A percentile compares a stretch with the other conserved stretches of the same genome.
Evolutionary conservation across 2,888 invertebrate genomes (phyloP).

Genomic region (Drosophila paucipuncta): DNA sequence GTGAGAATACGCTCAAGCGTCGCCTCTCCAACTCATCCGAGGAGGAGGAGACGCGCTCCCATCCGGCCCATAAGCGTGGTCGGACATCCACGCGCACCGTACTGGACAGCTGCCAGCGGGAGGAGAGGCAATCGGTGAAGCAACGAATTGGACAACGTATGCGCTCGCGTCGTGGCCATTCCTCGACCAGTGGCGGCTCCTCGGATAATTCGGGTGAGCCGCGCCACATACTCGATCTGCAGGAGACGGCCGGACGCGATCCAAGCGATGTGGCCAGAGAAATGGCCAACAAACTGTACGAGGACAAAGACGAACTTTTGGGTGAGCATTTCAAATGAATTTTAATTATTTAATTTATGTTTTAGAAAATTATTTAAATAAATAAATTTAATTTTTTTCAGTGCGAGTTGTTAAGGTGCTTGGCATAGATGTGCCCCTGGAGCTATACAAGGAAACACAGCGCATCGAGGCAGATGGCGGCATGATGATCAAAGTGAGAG

Average conservation of each 20-base stretch:
- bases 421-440: conserved; percentile 91
- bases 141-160: conserved; percentile 74
- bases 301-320: conserved; percentile 91
- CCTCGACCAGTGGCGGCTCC: conserved; percentile 85
- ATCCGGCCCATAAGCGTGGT: conserved; percentile 78
- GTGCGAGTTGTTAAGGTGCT: conserved; percentile 90
- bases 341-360: neutral
- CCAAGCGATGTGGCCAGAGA: conserved; percentile 87
- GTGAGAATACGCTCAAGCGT: conserved; percentile 84
- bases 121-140: conserved; percentile 50
- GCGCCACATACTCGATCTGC: conserved; percentile 87
- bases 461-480: conserved; percentile 93
- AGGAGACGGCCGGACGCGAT: conserved; percentile 84
- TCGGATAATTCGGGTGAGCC: conserved; percentile 86
- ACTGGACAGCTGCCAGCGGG: conserved; percentile 35
- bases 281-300: conserved; percentile 90
- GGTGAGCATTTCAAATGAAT: conserved; percentile 86
- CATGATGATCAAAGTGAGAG: conserved; percentile 91
- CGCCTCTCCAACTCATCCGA: conserved; percentile 83
- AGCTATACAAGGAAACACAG: conserved; percentile 92
- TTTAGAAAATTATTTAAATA: neutral
- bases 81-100: conserved; percentile 59
- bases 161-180: conserved; percentile 73
- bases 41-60: conserved; percentile 56
- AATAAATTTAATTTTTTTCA: conserved; percentile 71